Percentiles rank a stretch among this genome's conserved stretches.
Conservation (phyloP, 2,888 invertebrate genomes). For the Heteromurus nitidus region DNA sequence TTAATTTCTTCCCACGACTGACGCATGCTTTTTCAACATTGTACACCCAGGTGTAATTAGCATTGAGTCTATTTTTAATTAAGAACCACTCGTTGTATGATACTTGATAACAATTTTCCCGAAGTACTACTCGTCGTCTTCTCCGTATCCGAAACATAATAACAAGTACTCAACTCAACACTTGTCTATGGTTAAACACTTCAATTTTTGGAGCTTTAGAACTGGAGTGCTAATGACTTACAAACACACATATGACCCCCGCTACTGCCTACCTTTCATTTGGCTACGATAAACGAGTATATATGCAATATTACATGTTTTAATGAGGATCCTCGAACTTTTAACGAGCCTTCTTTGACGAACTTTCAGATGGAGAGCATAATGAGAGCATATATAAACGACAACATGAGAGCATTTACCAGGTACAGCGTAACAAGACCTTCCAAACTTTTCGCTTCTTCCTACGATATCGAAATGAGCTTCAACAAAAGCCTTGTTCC, state of each 20-base stretch:
- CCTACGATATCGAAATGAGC: too few relatives aligned
- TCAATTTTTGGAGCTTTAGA: neutral
- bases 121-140: too few relatives aligned
- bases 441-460: too few relatives aligned
- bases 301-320: constrained; percentile 6
- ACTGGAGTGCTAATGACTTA: constrained; percentile 14
- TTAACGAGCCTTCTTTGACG: constrained; percentile 47
- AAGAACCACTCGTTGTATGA: too few relatives aligned
- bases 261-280: constrained; percentile 16
- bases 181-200: neutral
- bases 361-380: constrained; percentile 36
- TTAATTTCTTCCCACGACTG: too few relatives aligned
- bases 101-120: too few relatives aligned
- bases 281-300: neutral
- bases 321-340: constrained; percentile 25
- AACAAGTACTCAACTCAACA: constrained; percentile 1
- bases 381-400: neutral
- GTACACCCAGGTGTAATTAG: too few relatives aligned
- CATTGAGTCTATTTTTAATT: too few relatives aligned
- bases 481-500: too few relatives aligned
- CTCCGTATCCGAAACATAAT: too few relatives aligned
- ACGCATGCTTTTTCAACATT: too few relatives aligned
- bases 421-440: constrained; percentile 17
- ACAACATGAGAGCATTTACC: constrained; percentile 14
- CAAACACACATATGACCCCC: neutral